phyloP scores from a whole-genome alignment of 2,797 vertebrate species.

The Agapornis canus region DNA sequence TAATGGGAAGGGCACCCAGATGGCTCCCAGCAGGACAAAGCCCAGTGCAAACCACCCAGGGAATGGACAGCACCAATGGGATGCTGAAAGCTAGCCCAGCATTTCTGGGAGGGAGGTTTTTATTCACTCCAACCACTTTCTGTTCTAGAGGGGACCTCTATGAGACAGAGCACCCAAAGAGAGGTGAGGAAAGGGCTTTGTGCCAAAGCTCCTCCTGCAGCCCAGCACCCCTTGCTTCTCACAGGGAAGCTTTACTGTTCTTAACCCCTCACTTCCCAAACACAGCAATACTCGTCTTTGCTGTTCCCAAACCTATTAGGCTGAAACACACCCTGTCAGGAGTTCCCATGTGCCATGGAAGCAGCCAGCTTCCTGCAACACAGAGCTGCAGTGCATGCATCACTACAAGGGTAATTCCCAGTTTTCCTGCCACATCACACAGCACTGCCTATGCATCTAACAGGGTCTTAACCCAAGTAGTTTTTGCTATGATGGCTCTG shows the following conservation, averaged over 20 bases:
- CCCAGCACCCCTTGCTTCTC: background rate
- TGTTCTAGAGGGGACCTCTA: background rate
- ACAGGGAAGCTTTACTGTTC: background rate
- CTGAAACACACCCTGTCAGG: background rate
- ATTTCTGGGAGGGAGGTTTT: background rate
- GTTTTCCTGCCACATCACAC: background rate
- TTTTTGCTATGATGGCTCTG: background rate
- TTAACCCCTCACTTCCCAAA: background rate
- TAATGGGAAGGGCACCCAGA: background rate
- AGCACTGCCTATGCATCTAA: background rate
- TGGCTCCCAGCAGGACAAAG: background rate
- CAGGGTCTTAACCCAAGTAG: background rate
- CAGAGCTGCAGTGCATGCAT: background rate
- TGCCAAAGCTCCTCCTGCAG: background rate
- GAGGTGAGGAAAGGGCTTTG: background rate
- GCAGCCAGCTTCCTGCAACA: background rate
- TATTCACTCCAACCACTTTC: background rate
- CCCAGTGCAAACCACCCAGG: background rate
- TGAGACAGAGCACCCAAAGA: background rate
- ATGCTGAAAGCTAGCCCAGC: background rate
- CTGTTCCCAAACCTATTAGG: background rate
- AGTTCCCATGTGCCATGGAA: background rate
- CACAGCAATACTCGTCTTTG: background rate
- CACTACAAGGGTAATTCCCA: rapidly evolving
- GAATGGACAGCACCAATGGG: background rate